Conservation (phyloP, 2,797 vertebrate species). For the Parotocinclus haroldoi region DNA sequence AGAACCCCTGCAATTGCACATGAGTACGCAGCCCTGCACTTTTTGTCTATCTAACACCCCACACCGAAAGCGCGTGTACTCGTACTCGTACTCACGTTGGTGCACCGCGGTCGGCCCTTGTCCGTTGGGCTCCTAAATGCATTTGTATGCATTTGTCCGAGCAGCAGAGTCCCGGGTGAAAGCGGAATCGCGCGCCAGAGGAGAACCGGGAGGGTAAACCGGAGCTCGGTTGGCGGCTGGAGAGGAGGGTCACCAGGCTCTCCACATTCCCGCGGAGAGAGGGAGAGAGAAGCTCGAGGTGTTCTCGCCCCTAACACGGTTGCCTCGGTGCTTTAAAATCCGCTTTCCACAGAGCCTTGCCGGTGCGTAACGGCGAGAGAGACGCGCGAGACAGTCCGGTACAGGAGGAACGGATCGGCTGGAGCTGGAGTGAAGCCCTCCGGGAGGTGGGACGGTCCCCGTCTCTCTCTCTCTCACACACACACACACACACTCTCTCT, state of each 20-base stretch:
- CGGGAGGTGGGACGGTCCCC: slow-evolving; percentile 4
- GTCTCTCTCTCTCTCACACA: slow-evolving; percentile 7
- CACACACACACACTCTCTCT: no score
- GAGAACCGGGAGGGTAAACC: slow-evolving; percentile 75
- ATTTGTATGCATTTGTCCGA: slow-evolving; percentile 99
- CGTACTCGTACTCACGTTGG: slow-evolving; percentile 80
- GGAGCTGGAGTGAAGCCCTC: slow-evolving; percentile 1
- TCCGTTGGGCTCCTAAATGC: slow-evolving; percentile 98
- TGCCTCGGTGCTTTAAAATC: slow-evolving; percentile 33
- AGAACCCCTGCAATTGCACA: no score
- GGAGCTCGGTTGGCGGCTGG: slow-evolving; percentile 63
- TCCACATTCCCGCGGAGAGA: slow-evolving; percentile 59
- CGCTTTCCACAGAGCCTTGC: background rate
- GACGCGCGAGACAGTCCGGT: background rate
- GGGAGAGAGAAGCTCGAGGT: slow-evolving; percentile 50
- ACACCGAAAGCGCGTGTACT: background rate
- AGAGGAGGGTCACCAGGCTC: slow-evolving; percentile 57
- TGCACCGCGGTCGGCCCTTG: slow-evolving; percentile 92
- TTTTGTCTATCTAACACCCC: no score
- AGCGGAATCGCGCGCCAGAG: slow-evolving; percentile 79
- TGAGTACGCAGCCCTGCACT: no score
- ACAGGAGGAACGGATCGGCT: background rate
- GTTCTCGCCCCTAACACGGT: slow-evolving; percentile 1
- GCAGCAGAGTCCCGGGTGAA: slow-evolving; percentile 90
- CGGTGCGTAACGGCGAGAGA: background rate